These are phyloP conservation scores for Parnassius mnemosyne DNA, from an alignment of 2,888 invertebrate genomes.

Conservation along the genomic window DNA sequence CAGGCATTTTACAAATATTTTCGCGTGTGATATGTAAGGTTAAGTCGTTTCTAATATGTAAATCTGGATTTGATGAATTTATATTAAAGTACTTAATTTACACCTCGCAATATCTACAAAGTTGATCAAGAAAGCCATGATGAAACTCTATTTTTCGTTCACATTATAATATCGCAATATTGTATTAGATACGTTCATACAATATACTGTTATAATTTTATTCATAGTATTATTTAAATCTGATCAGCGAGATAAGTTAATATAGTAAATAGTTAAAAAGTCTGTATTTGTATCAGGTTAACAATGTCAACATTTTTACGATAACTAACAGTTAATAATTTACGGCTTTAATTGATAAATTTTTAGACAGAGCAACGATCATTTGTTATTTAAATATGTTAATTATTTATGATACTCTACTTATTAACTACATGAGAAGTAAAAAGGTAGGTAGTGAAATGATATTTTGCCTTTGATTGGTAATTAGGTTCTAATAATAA, in stretches of 20 bases:
- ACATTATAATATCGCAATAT: background rate
- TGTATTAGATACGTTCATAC: background rate
- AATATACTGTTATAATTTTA: background rate
- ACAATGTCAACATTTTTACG: constrained; percentile 11
- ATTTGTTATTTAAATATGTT: constrained; percentile 33
- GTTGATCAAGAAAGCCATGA: constrained; percentile 1
- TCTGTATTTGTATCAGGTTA: background rate
- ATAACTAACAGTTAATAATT: constrained; percentile 26
- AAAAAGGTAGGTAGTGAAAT: too few relatives aligned
- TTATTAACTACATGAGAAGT: constrained; percentile 1
- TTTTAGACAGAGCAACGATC: constrained; percentile 47
- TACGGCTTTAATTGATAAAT: constrained; percentile 13
- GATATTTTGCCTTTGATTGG: background rate
- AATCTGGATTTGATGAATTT: background rate
- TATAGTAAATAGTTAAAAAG: background rate
- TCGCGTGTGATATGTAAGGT: constrained; percentile 33
- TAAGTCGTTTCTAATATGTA: background rate
- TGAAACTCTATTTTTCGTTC: background rate
- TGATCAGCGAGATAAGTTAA: too few relatives aligned
- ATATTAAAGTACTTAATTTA: background rate
- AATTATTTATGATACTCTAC: constrained; percentile 35
- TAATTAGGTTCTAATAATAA: too few relatives aligned
- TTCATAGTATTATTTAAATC: too few relatives aligned
- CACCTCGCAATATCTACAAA: background rate
- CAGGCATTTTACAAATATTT: constrained; percentile 1